Base-by-base conservation (phyloP, 92 coral and sea anemone genomes). In the Parazoanthus darwini region DNA sequence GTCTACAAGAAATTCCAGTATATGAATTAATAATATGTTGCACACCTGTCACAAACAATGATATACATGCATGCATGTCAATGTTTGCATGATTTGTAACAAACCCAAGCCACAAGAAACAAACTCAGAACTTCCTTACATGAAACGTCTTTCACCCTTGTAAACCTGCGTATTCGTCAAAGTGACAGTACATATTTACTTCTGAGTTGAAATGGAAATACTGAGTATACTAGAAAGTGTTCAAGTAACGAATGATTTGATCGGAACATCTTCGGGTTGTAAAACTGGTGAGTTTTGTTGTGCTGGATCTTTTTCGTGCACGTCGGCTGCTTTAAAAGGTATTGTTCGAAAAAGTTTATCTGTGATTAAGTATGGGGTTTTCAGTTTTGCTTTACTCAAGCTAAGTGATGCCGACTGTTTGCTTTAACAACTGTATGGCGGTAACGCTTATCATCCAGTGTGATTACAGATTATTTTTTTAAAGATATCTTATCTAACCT, bases 401-500 rank as follows among this genome's bases (percentile, higher is more conserved):
- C 29, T 39, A 76, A 76, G 46, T 3, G 25, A 76, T 11, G 80
- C 80, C 80, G 80, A 76, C 80, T 76, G 26, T 63, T 63, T 63
- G n/a, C n/a, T n/a, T 20, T 44, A 18, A 76, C 18, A 54, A 39
- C 80, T 76, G 80, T 15, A 46, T 76, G 80, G 80, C 26, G 80
- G 80, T 37, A 39, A 76, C 51, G 80, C 54, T 76, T 76, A 76
- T 76, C 80, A 76, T 10, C 33, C 6, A 5, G 80, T 11, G 46
- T 44, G 80, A 54, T 37, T 76, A 25, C 80, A 76, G 46, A 39
- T 76, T 76, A 76, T 2, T 76, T 76, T 76, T 76, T 76, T 54
- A 76, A 76, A 39, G 43, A 39, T 76, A 39, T 20, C 48, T 76
- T 76, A 76, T 76, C 80, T 76, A 44, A 39, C 80, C 80, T 76